Conservation (phyloP, 2,888 invertebrate genomes). For the Terebella lapidaria region DNA sequence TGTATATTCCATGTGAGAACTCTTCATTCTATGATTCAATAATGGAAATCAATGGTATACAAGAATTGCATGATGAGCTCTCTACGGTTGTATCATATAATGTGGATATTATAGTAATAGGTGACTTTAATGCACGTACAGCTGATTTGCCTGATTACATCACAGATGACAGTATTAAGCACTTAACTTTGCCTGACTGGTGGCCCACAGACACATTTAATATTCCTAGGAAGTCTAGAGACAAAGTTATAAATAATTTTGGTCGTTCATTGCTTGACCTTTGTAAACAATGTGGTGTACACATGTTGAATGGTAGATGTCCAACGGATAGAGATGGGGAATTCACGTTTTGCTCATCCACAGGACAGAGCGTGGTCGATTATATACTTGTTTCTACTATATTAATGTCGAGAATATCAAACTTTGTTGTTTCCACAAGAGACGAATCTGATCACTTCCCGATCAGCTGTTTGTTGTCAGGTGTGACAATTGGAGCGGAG, state of each 20-base stretch:
- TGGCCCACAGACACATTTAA: too few species aligned
- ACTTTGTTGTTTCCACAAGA: neutral
- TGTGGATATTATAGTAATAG: neutral
- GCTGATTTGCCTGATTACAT: too few species aligned
- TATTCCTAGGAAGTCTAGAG: too few species aligned
- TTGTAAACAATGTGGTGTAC: neutral
- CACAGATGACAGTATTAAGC: neutral
- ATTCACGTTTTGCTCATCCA: neutral
- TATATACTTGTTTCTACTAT: neutral
- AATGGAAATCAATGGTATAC: neutral
- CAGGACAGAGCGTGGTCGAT: neutral
- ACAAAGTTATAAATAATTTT: neutral
- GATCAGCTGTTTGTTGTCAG: neutral
- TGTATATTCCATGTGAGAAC: neutral
- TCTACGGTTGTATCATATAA: neutral
- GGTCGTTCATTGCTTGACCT: neutral
- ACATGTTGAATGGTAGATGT: neutral
- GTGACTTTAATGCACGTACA: neutral
- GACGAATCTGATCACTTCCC: neutral
- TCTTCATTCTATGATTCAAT: neutral
- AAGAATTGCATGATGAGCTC: neutral
- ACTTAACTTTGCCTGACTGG: neutral
- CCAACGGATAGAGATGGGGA: neutral
- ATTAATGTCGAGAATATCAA: neutral
- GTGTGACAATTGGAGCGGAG: neutral